Evolutionary conservation across 1,140 invertebrate species (phyloP), one percentile per base, ranked within the genome.

Genomic region (Drosophila persimilis): DNA sequence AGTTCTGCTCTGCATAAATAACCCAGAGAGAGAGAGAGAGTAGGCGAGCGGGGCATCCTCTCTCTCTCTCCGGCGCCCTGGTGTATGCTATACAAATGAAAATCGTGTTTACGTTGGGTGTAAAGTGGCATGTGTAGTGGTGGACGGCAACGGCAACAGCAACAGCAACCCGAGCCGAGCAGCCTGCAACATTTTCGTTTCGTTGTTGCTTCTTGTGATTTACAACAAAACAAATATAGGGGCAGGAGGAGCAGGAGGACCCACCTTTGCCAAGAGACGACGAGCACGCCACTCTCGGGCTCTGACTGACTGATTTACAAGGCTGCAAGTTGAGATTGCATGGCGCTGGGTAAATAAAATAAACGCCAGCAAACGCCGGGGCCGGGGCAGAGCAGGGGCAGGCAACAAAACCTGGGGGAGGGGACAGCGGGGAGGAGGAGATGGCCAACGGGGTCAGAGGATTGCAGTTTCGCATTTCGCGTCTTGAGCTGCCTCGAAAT

Each of bases 171-270:
- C 24, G 17, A 43, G 53, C 35, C 64, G 20, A n/a, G 48, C 46
- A 56, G 60, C 62, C 51, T 52, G 63, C 80, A 85, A 81, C 81
- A 77, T 86, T 85, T 81, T 81, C 64, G 73, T 80, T 80, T 73
- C 64, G 81, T 52, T 74, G 74, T 72, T 70, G 78, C 77, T 80
- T 54, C 83, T 88, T 73, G 83, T 83, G 84, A 88, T 88, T 89
- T 88, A 88, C 79, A 88, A 89, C 83, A 89, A 88, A 88, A 88
- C 83, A 89, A 88, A 88, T 88, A 88, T 88, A 72, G 64, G 76
- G 63, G 83, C 69, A 61, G 51, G 24, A 58, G 39, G 35, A 35
- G n/a, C 3, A 11, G 8, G n/a, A 2, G 41, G 17, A 46, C 77
- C 77, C 61, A 79, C 80, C 81, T 77, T 81, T 39, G 35, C 11